phyloP scores from a whole-genome alignment of 2,888 invertebrate species.

The Prenolepis imparis region DNA sequence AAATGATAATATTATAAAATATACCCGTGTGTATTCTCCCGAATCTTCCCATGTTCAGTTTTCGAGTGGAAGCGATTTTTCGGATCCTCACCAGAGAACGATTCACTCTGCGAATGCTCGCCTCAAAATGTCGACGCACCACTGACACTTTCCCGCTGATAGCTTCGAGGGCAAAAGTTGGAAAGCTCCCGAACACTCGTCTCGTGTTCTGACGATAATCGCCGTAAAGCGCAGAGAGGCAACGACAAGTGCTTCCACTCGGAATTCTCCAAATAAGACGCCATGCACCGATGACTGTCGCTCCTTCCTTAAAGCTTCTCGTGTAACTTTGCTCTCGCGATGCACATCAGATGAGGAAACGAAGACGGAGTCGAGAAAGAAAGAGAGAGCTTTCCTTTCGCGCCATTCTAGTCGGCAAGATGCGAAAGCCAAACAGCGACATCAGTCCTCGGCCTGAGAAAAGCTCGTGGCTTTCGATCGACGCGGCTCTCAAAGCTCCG shows the following conservation, averaged over 20 bases:
- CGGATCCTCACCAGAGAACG: background rate
- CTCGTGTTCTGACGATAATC: conserved; percentile 61
- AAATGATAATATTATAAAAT: conserved; percentile 15
- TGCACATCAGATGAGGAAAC: background rate
- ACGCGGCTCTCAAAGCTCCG: conserved; percentile 43
- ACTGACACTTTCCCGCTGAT: conserved; percentile 35
- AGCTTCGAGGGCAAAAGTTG: conserved; percentile 9
- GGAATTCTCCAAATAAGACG: background rate
- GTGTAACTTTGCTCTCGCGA: conserved; percentile 42
- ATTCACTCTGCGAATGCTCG: conserved; percentile 37
- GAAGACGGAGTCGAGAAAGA: background rate
- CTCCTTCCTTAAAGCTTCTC: conserved; percentile 48
- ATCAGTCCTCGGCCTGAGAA: conserved; percentile 1
- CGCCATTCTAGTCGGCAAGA: conserved; percentile 3
- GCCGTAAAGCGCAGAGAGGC: conserved; percentile 44
- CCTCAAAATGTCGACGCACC: conserved; percentile 15
- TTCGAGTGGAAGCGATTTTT: conserved; percentile 38
- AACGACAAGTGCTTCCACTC: conserved; percentile 39
- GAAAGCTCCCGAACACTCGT: background rate
- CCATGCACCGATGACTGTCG: background rate
- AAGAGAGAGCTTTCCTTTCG: conserved; percentile 29
- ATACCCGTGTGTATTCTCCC: background rate
- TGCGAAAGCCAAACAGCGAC: conserved; percentile 43
- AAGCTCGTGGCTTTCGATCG: conserved; percentile 54
- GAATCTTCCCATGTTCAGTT: background rate